phyloP scores from a whole-genome alignment of 2,113 vertebrate genomes.

The Pogona vitticeps region DNA sequence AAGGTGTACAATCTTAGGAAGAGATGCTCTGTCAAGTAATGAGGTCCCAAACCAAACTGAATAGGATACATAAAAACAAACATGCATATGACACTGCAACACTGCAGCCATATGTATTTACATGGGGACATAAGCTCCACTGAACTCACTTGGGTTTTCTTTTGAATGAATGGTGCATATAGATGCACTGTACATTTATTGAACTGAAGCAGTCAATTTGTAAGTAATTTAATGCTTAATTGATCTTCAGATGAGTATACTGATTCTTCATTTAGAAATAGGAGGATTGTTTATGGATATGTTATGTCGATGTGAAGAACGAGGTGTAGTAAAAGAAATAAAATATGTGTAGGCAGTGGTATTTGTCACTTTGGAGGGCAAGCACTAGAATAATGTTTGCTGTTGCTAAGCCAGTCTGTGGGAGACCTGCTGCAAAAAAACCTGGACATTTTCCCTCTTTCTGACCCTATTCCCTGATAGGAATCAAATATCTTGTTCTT shows the following conservation, averaged over 20 bases:
- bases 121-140: not conserved
- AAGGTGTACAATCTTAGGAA: no score
- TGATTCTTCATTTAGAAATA: conserved; percentile 27
- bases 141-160: not conserved
- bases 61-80: not conserved
- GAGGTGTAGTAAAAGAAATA: conserved; percentile 57
- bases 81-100: not conserved
- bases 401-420: conserved; percentile 49
- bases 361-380: conserved; percentile 58
- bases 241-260: not conserved
- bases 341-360: conserved; percentile 55
- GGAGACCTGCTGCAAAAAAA: conserved; percentile 56
- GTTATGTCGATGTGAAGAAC: conserved; percentile 60
- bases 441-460: conserved; percentile 51
- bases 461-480: conserved; percentile 61
- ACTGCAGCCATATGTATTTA: no score
- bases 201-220: not conserved
- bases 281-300: conserved; percentile 46
- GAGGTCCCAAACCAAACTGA: no score
- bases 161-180: not conserved
- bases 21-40: no score
- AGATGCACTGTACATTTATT: not conserved
- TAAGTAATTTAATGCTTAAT: not conserved
- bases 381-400: conserved; percentile 48
- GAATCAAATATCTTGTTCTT: conserved; percentile 73